Base-by-base conservation (phyloP, 2,113 vertebrate genomes). In the Eretmochelys imbricata region DNA sequence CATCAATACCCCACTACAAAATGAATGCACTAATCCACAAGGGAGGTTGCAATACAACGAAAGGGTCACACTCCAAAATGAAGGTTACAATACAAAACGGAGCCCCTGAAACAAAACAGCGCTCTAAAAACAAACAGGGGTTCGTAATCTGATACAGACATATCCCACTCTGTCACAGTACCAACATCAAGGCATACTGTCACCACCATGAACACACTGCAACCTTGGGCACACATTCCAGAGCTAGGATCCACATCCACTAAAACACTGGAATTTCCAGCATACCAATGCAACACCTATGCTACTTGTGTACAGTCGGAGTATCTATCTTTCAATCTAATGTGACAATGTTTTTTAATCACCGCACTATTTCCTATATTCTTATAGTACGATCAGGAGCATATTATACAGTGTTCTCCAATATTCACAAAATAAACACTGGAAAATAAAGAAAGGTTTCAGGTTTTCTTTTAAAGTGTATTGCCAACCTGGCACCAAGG, bases 231-330 rank as follows among this genome's bases (percentile, higher is more conserved):
- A n/a, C 65, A 38, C 35, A n/a, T 38, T 69, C 35, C 35, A 38
- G 17, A 29, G 27, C 79, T 35, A 80, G 50, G 0, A 0, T 38
- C 35, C 1, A 0, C 3, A 16, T 35, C 38, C 38, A 27, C 78
- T 76, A 14, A 31, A 57, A 2, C 25, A 8, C 57, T 5, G 42
- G 29, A 55, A 84, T 4, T 42, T 76, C 8, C 87, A 85, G 53
- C 25, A 48, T 27, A 49, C 14, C 1, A 0, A 38, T 1, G 24
- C 38, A 76, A 76, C 42, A 24, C 24, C 42, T 46, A 76, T 76
- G 1, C 53, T 57, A 38, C 80, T 12, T 17, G 1, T 0, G 35
- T 31, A 51, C 53, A 82, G 8, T 46, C 1, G 0, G 9, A 51
- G 20, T 25, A 88, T 14, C 82, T 16, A 24, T 49, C 51, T 27